Conservation (phyloP, 2,797 vertebrate species). For the Phataginus tetradactyla region DNA sequence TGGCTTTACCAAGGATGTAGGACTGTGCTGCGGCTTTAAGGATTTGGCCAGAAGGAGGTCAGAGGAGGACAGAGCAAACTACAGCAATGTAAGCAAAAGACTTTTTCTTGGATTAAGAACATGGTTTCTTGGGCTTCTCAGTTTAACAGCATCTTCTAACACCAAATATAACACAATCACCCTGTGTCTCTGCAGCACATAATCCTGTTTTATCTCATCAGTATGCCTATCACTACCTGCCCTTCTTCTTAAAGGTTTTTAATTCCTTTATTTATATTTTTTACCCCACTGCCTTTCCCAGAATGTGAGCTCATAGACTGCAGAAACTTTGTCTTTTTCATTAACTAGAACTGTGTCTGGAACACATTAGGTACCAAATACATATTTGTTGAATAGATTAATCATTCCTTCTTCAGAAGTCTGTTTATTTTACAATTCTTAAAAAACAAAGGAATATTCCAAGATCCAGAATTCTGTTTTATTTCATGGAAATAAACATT, state of each 20-base stretch:
- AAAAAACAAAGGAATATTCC: background rate
- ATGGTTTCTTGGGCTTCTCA: conserved; percentile 59
- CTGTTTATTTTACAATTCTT: conserved; percentile 35
- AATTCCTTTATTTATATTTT: conserved; percentile 38
- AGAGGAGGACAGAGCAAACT: conserved; percentile 71
- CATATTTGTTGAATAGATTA: conserved; percentile 34
- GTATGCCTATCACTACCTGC: background rate
- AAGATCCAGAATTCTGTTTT: conserved; percentile 23
- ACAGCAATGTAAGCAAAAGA: conserved; percentile 52
- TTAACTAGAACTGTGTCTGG: background rate
- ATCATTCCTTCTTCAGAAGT: background rate
- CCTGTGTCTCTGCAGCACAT: conserved; percentile 24
- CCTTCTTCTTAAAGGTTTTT: background rate
- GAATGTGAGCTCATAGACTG: background rate
- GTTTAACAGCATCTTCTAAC: conserved; percentile 51
- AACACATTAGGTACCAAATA: background rate
- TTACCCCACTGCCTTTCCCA: background rate
- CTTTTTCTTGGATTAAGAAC: conserved; percentile 71
- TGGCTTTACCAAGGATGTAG: conserved; percentile 66
- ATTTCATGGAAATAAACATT: background rate
- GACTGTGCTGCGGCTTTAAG: conserved; percentile 66
- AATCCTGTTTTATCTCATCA: conserved; percentile 3
- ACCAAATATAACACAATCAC: conserved; percentile 46
- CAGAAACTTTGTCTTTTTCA: background rate
- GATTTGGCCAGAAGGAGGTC: conserved; percentile 58